These are phyloP conservation scores for Heterotis niloticus DNA, from an alignment of 2,113 vertebrate species.

Conservation along the genomic window DNA sequence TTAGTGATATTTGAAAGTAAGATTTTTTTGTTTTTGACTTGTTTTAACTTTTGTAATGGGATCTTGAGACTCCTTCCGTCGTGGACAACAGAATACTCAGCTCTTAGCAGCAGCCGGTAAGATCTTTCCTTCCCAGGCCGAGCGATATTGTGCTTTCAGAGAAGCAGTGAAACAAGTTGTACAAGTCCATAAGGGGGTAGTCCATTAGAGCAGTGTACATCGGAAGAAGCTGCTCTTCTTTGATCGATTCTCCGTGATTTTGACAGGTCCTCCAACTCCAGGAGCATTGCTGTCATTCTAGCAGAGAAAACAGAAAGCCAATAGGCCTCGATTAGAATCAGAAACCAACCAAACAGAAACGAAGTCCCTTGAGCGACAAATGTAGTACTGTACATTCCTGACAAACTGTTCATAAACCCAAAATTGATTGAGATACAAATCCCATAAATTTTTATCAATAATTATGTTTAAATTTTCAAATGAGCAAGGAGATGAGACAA, in stretches of 20 bases:
- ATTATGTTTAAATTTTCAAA: no score
- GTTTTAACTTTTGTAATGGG: conserved; percentile 12
- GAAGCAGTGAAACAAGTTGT: conserved; percentile 64
- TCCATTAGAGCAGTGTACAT: conserved; percentile 85
- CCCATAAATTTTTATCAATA: not conserved
- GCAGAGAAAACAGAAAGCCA: conserved; percentile 36
- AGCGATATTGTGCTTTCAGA: conserved; percentile 71
- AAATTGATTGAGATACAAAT: not conserved
- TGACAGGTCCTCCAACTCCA: conserved; percentile 79
- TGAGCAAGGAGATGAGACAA: no score
- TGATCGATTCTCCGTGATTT: conserved; percentile 92
- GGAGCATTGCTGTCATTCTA: conserved; percentile 81
- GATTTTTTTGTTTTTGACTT: conserved; percentile 43
- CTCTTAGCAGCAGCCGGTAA: conserved; percentile 72
- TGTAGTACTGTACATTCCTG: not conserved
- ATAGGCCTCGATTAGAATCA: not conserved
- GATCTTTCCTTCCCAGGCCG: conserved; percentile 63
- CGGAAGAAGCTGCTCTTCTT: conserved; percentile 94
- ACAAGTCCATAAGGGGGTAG: conserved; percentile 59
- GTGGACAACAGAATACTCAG: conserved; percentile 56
- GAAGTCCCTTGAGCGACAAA: not conserved
- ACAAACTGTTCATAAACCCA: not conserved
- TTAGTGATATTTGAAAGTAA: conserved; percentile 33
- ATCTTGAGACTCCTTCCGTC: conserved; percentile 20
- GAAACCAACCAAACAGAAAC: not conserved